A percentile compares a stretch with the other conserved stretches of the same genome.
Evolutionary conservation across 2,113 vertebrate genomes (phyloP).

Genomic region (Corythornis cristatus): DNA sequence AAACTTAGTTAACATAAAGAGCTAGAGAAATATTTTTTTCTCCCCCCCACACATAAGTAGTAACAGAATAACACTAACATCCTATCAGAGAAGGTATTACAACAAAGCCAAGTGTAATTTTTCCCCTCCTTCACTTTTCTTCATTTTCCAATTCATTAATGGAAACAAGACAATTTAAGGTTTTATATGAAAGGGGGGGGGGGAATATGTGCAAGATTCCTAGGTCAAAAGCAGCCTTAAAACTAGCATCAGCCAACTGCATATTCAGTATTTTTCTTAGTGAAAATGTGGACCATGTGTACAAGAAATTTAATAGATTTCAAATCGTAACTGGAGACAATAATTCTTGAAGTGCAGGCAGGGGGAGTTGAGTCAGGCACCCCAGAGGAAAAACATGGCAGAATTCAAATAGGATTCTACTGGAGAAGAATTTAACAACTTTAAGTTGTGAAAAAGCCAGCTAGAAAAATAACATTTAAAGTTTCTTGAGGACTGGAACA

Average conservation of each 20-base stretch:
- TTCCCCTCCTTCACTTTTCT: not conserved
- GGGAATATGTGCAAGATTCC: not conserved
- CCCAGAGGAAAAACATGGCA: not conserved
- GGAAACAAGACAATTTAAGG: not conserved
- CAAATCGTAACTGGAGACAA: not conserved
- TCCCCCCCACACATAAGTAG: not conserved
- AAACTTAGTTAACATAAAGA: not conserved
- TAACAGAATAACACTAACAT: not conserved
- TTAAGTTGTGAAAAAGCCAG: not conserved
- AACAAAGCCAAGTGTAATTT: not conserved
- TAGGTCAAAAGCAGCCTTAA: not conserved
- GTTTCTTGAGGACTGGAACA: not conserved
- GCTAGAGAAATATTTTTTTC: not conserved
- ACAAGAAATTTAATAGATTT: not conserved
- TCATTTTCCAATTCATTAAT: not conserved
- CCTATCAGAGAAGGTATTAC: not conserved
- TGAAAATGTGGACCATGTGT: not conserved
- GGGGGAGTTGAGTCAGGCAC: not conserved
- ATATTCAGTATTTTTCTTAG: not conserved
- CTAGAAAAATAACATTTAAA: not conserved
- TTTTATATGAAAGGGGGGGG: not conserved
- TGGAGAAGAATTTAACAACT: not conserved
- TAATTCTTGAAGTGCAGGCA: not conserved
- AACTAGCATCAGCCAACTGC: not conserved
- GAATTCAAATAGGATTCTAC: not conserved